Base-by-base conservation (phyloP, 92 coral and sea anemone species). In the Epizoanthus scotinus region DNA sequence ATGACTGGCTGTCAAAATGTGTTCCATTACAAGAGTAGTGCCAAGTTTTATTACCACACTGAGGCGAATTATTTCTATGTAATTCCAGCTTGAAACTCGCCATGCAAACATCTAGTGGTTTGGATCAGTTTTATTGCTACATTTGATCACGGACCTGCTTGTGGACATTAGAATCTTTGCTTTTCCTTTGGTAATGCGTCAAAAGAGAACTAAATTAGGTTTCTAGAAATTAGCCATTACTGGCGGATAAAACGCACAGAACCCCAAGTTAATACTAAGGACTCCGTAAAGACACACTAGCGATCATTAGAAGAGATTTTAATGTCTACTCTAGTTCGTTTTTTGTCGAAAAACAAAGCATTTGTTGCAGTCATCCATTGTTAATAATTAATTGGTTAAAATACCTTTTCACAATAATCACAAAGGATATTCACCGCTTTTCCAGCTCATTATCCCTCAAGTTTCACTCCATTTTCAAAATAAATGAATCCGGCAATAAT, bases 381-480 rank as follows among this genome's bases (percentile, higher is more conserved):
- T 91, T 74, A 89, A 89, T 89, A 73, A 89, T 89, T 86, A 54
- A 89, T 89, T 57, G 58, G 40, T 70, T 61, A 73, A 89, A 86
- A 91, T 89, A 85, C 87, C 90, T 78, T 84, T 81, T 87, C 77
- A 77, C 61, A 70, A 71, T 70, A 91, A 89, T 91, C 89, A 91
- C 81, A 81, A 73, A 77, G 29, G 31, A 65, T 62, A 67, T 14
- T 25, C 81, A 40, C 62, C 40, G 60, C 61, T 63, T 63, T 70
- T 68, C 36, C 50, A 50, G 21, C 34, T 53, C 36, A 75, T 75
- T 75, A 75, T 75, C 59, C 81, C 81, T 75, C 81, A 75, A 75
- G 67, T 75, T 31, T 13, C 10, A 38, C 15, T 34, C 40, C 24
- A 75, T 57, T 75, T 75, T 58, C 81, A 38, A 58, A 60, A 42